Conservation (phyloP, 2,888 invertebrate genomes). For the Cheilosia soror region DNA sequence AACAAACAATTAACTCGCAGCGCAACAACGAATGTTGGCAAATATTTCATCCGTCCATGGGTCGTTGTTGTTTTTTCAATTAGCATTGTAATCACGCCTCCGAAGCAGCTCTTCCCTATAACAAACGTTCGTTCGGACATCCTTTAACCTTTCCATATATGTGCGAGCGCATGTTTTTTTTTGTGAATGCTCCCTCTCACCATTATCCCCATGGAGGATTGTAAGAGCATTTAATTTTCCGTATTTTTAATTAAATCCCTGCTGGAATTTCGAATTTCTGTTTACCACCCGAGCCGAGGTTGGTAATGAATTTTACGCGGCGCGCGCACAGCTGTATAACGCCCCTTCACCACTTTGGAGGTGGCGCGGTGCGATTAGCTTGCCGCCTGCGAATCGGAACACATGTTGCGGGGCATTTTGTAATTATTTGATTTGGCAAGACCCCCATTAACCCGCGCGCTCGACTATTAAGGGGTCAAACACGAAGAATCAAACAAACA, state of each 20-base stretch:
- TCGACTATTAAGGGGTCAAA: constrained; percentile 51
- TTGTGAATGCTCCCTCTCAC: not conserved
- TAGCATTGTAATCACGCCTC: constrained; percentile 70
- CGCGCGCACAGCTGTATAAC: constrained; percentile 54
- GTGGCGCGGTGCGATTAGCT: constrained; percentile 57
- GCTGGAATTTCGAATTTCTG: constrained; percentile 53
- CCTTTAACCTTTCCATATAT: constrained; percentile 68
- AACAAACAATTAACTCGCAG: constrained; percentile 60
- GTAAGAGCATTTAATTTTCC: constrained; percentile 55
- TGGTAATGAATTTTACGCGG: constrained; percentile 64
- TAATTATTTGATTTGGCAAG: constrained; percentile 74
- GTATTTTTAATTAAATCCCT: constrained; percentile 73
- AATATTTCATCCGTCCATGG: constrained; percentile 25
- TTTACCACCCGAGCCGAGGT: constrained; percentile 34
- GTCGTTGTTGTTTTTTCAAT: constrained; percentile 65
- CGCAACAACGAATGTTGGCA: constrained; percentile 24
- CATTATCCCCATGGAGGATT: not conserved
- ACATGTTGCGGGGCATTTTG: constrained; percentile 64
- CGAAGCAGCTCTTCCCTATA: constrained; percentile 18
- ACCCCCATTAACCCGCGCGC: constrained; percentile 70
- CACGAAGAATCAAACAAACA: constrained; percentile 41
- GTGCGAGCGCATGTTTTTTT: not conserved
- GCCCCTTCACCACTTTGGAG: constrained; percentile 69
- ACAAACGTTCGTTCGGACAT: constrained; percentile 32
- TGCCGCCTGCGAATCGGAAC: constrained; percentile 31